Evolutionary conservation across 2,797 vertebrate genomes (phyloP).

Genomic region (Ctenopoma kingsleyae): DNA sequence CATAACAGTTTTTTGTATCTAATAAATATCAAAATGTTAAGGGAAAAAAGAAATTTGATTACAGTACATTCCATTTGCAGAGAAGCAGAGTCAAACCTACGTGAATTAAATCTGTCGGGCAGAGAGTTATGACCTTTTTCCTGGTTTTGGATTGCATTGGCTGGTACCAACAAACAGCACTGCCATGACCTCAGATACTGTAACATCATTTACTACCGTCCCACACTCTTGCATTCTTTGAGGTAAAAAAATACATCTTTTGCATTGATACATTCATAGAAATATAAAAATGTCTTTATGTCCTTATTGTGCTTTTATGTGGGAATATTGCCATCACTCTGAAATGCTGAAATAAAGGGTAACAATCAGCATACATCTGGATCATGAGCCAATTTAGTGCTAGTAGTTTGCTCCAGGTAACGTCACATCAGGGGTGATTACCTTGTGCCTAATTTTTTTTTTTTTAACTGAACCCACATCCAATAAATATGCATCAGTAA

Average conservation of each 20-base stretch:
- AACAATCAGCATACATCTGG: conserved; percentile 39
- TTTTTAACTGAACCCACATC: conserved; percentile 50
- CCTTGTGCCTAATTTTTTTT: conserved; percentile 39
- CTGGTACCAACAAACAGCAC: conserved; percentile 51
- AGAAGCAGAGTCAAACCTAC: conserved; percentile 70
- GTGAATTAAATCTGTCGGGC: conserved; percentile 56
- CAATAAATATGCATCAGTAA: conserved; percentile 71
- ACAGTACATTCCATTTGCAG: conserved; percentile 84
- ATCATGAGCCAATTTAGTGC: conserved; percentile 54
- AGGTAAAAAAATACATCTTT: conserved; percentile 86
- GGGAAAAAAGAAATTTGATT: conserved; percentile 64
- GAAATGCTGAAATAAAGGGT: conserved; percentile 58
- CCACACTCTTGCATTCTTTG: conserved; percentile 62
- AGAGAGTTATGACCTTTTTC: conserved; percentile 46
- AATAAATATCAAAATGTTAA: conserved; percentile 82
- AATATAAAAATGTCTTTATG: conserved; percentile 80
- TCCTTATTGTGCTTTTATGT: conserved; percentile 78
- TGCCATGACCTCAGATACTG: conserved; percentile 42
- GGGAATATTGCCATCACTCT: conserved; percentile 73
- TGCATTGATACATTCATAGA: conserved; percentile 84
- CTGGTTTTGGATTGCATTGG: conserved; percentile 65
- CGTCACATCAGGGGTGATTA: conserved; percentile 44
- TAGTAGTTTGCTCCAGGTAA: conserved; percentile 54
- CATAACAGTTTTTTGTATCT: conserved; percentile 77
- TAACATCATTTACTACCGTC: conserved; percentile 41